A percentile compares a stretch with the other conserved stretches of the same genome.
Conservation (phyloP, 2,113 vertebrate species). For the Oryzias woworae region DNA sequence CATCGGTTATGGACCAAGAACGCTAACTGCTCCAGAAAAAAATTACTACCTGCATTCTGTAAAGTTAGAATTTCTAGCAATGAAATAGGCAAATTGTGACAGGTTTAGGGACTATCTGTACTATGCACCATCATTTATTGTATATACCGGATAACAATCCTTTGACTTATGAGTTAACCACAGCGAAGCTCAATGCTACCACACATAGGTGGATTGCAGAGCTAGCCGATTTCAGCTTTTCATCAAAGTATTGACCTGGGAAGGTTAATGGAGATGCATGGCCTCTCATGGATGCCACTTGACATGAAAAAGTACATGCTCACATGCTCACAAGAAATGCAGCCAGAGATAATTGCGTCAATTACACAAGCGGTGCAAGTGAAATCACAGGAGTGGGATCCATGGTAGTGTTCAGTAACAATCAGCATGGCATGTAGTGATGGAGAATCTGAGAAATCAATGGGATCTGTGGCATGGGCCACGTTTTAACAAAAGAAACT, state of each 20-base stretch:
- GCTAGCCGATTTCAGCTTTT: neutral
- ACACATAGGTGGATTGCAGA: neutral
- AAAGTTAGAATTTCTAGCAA: neutral
- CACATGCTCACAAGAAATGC: neutral
- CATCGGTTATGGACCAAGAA: neutral
- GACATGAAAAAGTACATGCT: neutral
- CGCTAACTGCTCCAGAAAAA: neutral
- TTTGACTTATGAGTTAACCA: neutral
- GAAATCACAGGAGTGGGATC: too few relatives aligned
- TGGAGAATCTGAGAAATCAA: neutral
- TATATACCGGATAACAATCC: neutral
- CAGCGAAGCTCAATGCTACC: neutral
- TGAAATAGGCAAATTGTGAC: constrained; percentile 1
- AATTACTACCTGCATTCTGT: neutral
- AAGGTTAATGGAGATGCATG: neutral
- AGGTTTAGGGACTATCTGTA: neutral
- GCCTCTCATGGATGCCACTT: neutral
- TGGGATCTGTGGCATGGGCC: neutral
- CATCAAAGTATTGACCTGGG: neutral
- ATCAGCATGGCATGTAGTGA: too few relatives aligned
- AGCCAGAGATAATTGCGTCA: too few relatives aligned
- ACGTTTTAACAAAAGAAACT: neutral
- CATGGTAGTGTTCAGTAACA: too few relatives aligned
- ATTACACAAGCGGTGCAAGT: too few relatives aligned
- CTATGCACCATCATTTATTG: neutral